Base-by-base conservation (phyloP, 2,113 vertebrate species). In the Jaculus jaculus region DNA sequence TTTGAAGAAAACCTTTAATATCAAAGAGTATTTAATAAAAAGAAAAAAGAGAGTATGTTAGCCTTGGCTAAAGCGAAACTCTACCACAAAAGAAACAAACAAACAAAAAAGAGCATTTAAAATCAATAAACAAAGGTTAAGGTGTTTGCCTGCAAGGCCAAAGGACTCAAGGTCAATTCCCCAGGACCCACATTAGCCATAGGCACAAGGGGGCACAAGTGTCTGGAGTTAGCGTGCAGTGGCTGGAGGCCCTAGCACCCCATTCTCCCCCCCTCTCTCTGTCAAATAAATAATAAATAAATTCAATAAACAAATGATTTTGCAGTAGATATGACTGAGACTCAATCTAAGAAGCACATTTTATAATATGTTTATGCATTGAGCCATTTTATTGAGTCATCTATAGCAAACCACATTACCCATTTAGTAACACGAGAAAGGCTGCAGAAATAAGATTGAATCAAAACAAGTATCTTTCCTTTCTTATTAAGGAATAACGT, bases 391-490 rank as follows among this genome's bases (percentile, higher is more conserved):
- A 15, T 86, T 84, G 60, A 83, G 32, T n/a, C 30, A 42, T 71
- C 34, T 87, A 82, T 0, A 90, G 20, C 47, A 89, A 91, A 95
- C 34, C 54, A 86, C 3, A 79, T 26, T 72, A 84, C 20, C 72
- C 2, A 72, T 54, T 77, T 61, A 90, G 61, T 82, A 87, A 87
- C 0, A 81, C 6, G 47, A 69, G 15, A 32, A 20, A 11, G 37
- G 39, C 39, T 66, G 4, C 30, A 34, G 8, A 42, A 94, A 87
- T 71, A 2, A 92, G 24, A 83, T 47, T 88, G 2, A 95, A 66
- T 87, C 63, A 94, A 94, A 71, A 34, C 47, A 92, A 94, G 75
- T 69, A 91, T 54, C 63, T 24, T 9, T 75, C 75, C 73, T 58
- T 65, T 5, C 77, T n/a, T 93, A 60, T 93, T 77, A 75, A 63